Evolutionary conservation across 2,797 vertebrate species (phyloP).

Genomic region (Lithobates sylvaticus): DNA sequence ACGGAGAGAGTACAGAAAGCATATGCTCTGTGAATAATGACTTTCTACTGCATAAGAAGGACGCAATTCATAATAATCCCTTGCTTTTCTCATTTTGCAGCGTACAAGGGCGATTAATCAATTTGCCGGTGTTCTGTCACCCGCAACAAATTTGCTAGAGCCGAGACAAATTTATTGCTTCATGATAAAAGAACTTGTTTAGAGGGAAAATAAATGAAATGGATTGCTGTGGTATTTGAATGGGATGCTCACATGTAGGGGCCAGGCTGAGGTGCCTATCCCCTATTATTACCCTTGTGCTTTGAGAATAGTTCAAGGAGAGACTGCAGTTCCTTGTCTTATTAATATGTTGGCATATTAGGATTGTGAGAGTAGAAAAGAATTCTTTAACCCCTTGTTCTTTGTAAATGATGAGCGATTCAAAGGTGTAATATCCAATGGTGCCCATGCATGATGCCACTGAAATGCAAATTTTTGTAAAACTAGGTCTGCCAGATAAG

Average conservation of each 20-base stretch:
- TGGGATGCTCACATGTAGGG: conserved; percentile 77
- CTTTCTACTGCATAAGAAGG: conserved; percentile 89
- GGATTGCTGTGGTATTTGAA: conserved; percentile 79
- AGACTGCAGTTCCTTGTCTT: conserved; percentile 51
- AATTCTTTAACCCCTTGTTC: conserved; percentile 6
- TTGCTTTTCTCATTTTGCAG: conserved; percentile 87
- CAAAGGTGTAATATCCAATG: neutral
- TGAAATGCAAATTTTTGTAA: neutral
- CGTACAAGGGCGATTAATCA: conserved; percentile 87
- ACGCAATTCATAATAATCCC: conserved; percentile 98
- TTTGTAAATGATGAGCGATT: neutral
- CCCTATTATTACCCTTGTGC: conserved; percentile 67
- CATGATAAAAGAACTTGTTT: conserved; percentile 90
- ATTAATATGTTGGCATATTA: conserved; percentile 51
- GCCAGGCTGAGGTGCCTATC: conserved; percentile 69
- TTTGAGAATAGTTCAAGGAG: conserved; percentile 70
- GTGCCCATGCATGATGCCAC: neutral
- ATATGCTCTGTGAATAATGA: conserved; percentile 95
- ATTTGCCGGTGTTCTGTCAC: conserved; percentile 87
- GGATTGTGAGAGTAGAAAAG: neutral
- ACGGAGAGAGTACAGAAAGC: conserved; percentile 82
- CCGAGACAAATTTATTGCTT: conserved; percentile 90
- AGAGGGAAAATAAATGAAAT: conserved; percentile 87
- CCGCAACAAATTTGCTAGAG: conserved; percentile 87
- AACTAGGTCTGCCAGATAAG: too few relatives aligned